These are phyloP conservation scores for Campopleginae sp. DNA, from an alignment of 2,888 invertebrate species.

Conservation along the genomic window DNA sequence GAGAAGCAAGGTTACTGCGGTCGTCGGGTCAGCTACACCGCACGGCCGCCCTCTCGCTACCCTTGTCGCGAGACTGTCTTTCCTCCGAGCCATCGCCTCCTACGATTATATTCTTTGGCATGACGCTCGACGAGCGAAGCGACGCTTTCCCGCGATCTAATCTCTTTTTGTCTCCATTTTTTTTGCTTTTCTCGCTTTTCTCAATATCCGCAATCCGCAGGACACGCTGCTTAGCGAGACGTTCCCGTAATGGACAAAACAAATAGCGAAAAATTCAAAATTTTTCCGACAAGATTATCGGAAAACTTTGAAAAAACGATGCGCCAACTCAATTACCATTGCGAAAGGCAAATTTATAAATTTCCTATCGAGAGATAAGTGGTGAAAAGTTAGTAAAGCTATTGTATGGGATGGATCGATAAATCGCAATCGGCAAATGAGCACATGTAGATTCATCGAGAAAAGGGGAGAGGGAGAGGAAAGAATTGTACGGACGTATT, in stretches of 20 bases:
- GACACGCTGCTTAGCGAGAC: background rate
- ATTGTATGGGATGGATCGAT: slow-evolving; percentile 50
- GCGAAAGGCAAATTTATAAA: background rate
- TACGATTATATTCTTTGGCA: slow-evolving; percentile 70
- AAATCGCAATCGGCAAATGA: slow-evolving; percentile 51
- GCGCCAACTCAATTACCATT: background rate
- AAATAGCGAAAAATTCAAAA: background rate
- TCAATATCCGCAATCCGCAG: slow-evolving; percentile 23
- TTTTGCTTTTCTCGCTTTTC: slow-evolving; percentile 6
- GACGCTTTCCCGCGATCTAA: slow-evolving; percentile 45
- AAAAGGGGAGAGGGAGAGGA: background rate
- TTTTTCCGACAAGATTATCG: background rate
- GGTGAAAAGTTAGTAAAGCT: background rate
- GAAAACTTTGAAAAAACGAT: background rate
- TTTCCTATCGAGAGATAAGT: background rate
- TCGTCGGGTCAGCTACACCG: slow-evolving; percentile 83
- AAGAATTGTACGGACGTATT: slow-evolving; percentile 30
- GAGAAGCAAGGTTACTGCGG: slow-evolving; percentile 81
- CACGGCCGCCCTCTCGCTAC: slow-evolving; percentile 73
- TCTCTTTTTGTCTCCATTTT: slow-evolving; percentile 40
- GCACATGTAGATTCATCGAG: slow-evolving; percentile 22
- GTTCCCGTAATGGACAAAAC: slow-evolving; percentile 5
- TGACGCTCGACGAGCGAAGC: slow-evolving; percentile 53
- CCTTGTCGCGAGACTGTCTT: slow-evolving; percentile 67
- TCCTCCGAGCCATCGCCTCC: slow-evolving; percentile 71